Base-by-base conservation (phyloP, 2,888 invertebrate species). In the Coelinius sp. region DNA sequence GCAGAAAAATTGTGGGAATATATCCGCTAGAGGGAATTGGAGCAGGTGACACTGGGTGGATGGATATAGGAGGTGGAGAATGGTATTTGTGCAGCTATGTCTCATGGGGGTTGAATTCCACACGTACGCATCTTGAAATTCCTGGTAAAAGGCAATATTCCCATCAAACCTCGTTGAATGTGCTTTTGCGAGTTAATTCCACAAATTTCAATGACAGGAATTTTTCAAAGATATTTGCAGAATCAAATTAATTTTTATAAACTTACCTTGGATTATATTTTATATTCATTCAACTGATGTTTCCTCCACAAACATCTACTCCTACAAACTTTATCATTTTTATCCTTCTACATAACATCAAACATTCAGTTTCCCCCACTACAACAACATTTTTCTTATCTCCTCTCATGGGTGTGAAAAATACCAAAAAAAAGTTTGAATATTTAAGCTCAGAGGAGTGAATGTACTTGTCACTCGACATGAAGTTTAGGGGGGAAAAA, bases 381-480 rank as follows among this genome's bases (percentile, higher is more conserved):
- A 20, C 27, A 56, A 56, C 56, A 27, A 25, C 27, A 27, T 56
- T 14, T 27, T 56, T 56, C 24, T 56, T 14, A 12, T 14, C 7
- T n/a, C 25, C 25, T 10, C 27, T 27, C 52, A 22, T 27, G 56
- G 20, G 56, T 27, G 56, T 10, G 10, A 20, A 56, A 14, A 27
- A 27, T 12, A 56, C n/a, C n/a, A 12, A 25, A n/a, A n/a, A 41
- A n/a, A 1, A 10, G 27, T 25, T 25, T 25, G 56, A 25, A 56
- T 56, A 56, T 56, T 56, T 56, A 27, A 27, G 56, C 56, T 56
- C 25, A n/a, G 7, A 56, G 14, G 56, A 56, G 25, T 8, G 56
- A 56, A 56, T 56, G 56, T 56, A 56, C 56, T 56, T 56, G 56
- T 56, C 56, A 56, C 27, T 14, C 56, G 56, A 12, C 56, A 25